Percentiles rank a stretch among this genome's conserved stretches.
Conservation (phyloP, 1,140 invertebrate species). For the Meloidogyne exigua region DNA sequence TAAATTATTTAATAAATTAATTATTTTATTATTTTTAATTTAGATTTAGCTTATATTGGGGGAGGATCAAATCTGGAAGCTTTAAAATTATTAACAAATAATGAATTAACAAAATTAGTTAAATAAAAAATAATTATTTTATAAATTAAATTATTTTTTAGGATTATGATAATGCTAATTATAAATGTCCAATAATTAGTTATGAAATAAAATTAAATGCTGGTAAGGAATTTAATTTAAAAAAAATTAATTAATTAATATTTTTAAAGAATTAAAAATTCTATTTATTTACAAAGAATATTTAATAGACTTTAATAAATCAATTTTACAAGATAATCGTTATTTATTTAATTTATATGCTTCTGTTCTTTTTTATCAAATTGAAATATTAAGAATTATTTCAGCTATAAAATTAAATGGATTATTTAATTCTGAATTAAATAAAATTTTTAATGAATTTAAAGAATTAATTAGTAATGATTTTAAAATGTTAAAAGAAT, state of each 20-base stretch:
- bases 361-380: not conserved
- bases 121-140: no score
- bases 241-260: no score
- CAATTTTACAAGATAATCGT: not conserved
- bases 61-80: no score
- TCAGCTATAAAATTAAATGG: not conserved
- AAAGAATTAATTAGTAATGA: not conserved
- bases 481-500: not conserved
- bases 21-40: no score
- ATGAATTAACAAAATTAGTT: no score
- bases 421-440: not conserved
- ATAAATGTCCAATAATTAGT: no score
- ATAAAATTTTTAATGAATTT: not conserved
- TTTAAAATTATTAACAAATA: no score
- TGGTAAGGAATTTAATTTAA: not conserved
- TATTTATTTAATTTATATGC: not conserved
- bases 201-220: no score
- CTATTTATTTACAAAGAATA: not conserved
- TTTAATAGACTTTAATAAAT: not conserved
- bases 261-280: not conserved
- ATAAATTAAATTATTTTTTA: no score
- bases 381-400: not conserved
- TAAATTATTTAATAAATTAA: not conserved
- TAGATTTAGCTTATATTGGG: no score
- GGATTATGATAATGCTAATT: no score